phyloP scores from a whole-genome alignment of 1,140 invertebrate genomes.

The Aporrectodea caliginosa region DNA sequence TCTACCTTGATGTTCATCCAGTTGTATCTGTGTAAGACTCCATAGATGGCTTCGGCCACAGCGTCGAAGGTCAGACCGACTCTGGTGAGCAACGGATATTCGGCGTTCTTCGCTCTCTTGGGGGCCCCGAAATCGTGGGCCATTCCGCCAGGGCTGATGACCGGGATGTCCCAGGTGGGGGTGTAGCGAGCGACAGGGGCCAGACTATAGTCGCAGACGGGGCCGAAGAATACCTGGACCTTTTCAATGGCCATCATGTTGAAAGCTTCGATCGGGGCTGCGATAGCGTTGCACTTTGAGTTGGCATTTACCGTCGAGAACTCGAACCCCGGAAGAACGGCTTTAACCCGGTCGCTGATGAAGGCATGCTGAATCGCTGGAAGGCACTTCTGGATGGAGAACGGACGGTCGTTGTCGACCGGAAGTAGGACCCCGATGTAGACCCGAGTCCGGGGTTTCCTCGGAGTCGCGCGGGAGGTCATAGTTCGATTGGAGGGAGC shows the following conservation, averaged over 20 bases:
- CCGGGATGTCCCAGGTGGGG: conserved; percentile 77
- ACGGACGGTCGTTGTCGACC: conserved; percentile 62
- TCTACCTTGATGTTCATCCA: conserved; percentile 68
- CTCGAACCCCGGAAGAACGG: conserved; percentile 58
- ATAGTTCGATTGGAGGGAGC: too few relatives aligned
- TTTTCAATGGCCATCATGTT: conserved; percentile 36
- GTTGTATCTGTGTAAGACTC: conserved; percentile 62
- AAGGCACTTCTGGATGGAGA: conserved; percentile 67
- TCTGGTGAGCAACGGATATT: conserved; percentile 73
- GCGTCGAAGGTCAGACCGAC: conserved; percentile 71
- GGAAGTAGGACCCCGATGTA: conserved; percentile 68
- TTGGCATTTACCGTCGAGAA: conserved; percentile 58
- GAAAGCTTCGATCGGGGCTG: conserved; percentile 57
- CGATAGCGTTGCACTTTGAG: conserved; percentile 73
- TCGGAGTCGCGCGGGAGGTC: too few relatives aligned
- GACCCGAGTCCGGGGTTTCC: conserved; percentile 10
- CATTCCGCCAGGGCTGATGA: conserved; percentile 79
- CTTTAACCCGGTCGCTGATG: conserved; percentile 58
- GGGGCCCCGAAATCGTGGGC: conserved; percentile 69
- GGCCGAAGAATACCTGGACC: conserved; percentile 65
- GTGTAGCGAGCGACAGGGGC: conserved; percentile 84
- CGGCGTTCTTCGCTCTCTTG: conserved; percentile 38
- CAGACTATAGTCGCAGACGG: conserved; percentile 85
- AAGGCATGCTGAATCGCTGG: conserved; percentile 72
- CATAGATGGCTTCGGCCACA: conserved; percentile 57